Evolutionary conservation across 1,140 invertebrate species (phyloP).

Genomic region (Lanistes nyassanus): DNA sequence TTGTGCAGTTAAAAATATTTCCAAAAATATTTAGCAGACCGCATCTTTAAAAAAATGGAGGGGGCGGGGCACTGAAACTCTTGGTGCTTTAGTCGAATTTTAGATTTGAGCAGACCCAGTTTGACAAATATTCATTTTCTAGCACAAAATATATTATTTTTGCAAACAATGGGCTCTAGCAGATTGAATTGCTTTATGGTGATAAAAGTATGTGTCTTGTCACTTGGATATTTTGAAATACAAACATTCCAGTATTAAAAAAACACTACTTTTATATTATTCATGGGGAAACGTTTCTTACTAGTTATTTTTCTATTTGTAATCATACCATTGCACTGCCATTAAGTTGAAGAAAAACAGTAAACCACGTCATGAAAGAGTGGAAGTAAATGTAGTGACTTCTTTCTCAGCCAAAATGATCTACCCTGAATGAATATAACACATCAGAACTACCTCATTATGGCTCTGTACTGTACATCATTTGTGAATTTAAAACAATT

Average conservation of each 20-base stretch:
- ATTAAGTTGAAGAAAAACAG: neutral
- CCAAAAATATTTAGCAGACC: too few species aligned
- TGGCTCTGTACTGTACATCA: too few species aligned
- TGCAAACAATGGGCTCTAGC: constrained; percentile 1
- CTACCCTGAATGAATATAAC: too few species aligned
- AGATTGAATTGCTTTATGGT: neutral
- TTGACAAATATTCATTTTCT: too few species aligned
- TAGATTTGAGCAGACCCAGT: too few species aligned
- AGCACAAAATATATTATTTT: neutral
- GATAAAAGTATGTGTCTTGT: neutral
- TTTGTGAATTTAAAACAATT: too few species aligned
- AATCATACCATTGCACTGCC: neutral
- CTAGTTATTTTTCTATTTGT: neutral
- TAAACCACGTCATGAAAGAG: neutral
- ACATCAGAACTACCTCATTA: too few species aligned
- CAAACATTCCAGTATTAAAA: neutral
- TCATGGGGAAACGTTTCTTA: neutral
- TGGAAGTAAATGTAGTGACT: neutral
- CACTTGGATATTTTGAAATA: constrained; percentile 8
- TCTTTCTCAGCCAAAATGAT: neutral
- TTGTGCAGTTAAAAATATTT: too few species aligned
- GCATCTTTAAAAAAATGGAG: too few species aligned
- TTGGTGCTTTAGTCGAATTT: too few species aligned
- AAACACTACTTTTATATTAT: neutral
- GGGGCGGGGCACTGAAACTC: too few species aligned